A percentile compares a stretch with the other conserved stretches of the same genome.
Conservation (phyloP, 2,888 invertebrate species). For the Microplitis deprimator region DNA sequence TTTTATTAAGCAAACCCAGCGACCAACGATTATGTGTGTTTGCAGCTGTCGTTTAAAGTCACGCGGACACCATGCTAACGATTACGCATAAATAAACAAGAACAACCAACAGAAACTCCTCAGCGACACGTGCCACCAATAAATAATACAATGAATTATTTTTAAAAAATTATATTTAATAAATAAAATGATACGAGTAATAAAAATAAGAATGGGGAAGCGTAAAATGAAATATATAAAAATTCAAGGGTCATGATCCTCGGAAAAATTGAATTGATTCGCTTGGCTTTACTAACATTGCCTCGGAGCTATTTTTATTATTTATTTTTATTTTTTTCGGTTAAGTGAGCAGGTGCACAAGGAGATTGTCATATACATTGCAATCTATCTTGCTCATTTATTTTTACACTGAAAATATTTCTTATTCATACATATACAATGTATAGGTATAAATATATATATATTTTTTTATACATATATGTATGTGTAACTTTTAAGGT, state of each 20-base stretch:
- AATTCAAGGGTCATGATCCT: slow-evolving; percentile 24
- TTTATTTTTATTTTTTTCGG: slow-evolving; percentile 25
- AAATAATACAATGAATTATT: slow-evolving; percentile 11
- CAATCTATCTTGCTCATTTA: slow-evolving; percentile 41
- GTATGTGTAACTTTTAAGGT: slow-evolving; percentile 33
- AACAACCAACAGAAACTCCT: slow-evolving; percentile 16
- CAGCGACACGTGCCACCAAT: slow-evolving; percentile 27
- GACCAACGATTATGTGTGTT: slow-evolving; percentile 56
- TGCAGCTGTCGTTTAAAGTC: slow-evolving; percentile 39
- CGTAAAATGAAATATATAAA: neutral
- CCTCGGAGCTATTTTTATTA: slow-evolving; percentile 27
- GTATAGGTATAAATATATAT: slow-evolving; percentile 41
- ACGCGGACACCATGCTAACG: slow-evolving; percentile 36
- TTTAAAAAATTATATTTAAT: neutral
- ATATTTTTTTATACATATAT: slow-evolving; percentile 40
- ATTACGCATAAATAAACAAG: slow-evolving; percentile 42
- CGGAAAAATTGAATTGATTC: slow-evolving; percentile 29
- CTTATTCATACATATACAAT: slow-evolving; percentile 4
- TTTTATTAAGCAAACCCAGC: slow-evolving; percentile 44
- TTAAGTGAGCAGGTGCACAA: slow-evolving; percentile 45
- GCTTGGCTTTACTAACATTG: slow-evolving; percentile 43
- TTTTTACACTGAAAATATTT: slow-evolving; percentile 33
- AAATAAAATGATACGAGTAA: neutral
- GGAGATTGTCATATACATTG: slow-evolving; percentile 23
- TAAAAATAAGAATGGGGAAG: slow-evolving; percentile 9